Base-by-base conservation (phyloP, 1,140 invertebrate species). In the Samia ricini region DNA sequence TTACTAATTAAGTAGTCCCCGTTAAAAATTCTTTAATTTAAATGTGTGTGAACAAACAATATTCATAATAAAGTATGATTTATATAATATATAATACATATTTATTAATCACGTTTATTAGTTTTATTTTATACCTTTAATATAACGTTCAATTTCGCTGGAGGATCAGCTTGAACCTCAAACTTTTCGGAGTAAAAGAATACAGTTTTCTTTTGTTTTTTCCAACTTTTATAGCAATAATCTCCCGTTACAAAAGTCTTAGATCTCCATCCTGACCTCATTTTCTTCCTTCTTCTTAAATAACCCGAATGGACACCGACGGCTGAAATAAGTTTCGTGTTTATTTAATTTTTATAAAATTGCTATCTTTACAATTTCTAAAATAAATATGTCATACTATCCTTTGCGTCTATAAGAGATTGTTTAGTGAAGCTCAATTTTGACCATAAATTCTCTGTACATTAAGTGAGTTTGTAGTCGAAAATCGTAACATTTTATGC, bases 131-230 rank as follows among this genome's bases (percentile, higher is more conserved):
- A 56, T 64, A 88, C 85, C 73, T 79, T 72, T 50, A 88, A 68
- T 10, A 70, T 62, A 12, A 85, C 56, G 42, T 71, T 79, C 2
- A 85, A 20, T 58, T 79, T 83, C 0, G 74, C 74, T 2, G 76
- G 74, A 12, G 78, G 77, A 20, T 80, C 64, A 18, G 79, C 78
- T 15, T 74, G 77, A 0, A 84, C 81, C 21, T 73, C 69, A 67
- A 88, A 88, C 18, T 62, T 81, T 50, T 88, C 85, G 1, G 72
- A 73, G 56, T 88, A 88, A 61, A 88, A 86, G 18, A 83, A 86
- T n/a, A 80, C 48, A 4, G 76, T 64, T 1, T 1, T 42, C 12
- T 52, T 59, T 50, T 79, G 76, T 12, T 72, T 75, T 24, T 70
- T 77, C 0, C 61, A 48, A 12, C 65, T 75, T 58, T 72, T 79